Base-by-base conservation (phyloP, 2,888 invertebrate species). In the Hirtodrosophila alboralis region DNA sequence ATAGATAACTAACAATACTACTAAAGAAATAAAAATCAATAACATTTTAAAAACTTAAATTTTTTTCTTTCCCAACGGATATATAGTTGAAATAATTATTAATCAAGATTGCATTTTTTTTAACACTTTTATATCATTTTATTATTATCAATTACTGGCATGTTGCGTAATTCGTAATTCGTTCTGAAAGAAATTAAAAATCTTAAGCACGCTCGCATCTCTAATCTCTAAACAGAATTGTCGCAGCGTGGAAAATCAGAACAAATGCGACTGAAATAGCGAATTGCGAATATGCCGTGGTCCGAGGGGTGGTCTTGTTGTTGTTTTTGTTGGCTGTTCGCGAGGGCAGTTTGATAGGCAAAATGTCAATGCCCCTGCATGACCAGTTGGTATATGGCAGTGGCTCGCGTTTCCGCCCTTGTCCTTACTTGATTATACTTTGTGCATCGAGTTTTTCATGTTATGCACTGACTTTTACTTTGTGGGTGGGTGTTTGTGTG, bases 171-270 rank as follows among this genome's bases (percentile, higher is more conserved):
- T 5, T 1, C 5, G 3, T 18, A 5, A 18, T 18, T 18, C 2
- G 18, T 18, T 18, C 8, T 1, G 23, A 8, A n/a, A n/a, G n/a
- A n/a, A n/a, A n/a, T n/a, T n/a, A n/a, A n/a, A 23, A 23, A 23
- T 2, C 7, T 23, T 6, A 6, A 1, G 1, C 23, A 23, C 23
- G 23, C 23, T 6, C 5, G 7, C 23, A 23, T 23, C 23, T 23
- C 23, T 23, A 23, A 23, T 23, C 23, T 4, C 8, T 4, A 23
- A 23, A 2, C 44, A 27, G 13, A 70, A 51, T 43, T 49, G 70
- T 74, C 79, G 75, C 85, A 58, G 75, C 66, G 48, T 59, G 70
- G 52, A 85, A 78, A 84, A 84, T 84, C 85, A 78, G 78, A 74
- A 65, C 65, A 47, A 58, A 56, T 60, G 69, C 68, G 68, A 61